Base-by-base conservation (phyloP, 2,888 invertebrate genomes). In the Dasypolia templi region DNA sequence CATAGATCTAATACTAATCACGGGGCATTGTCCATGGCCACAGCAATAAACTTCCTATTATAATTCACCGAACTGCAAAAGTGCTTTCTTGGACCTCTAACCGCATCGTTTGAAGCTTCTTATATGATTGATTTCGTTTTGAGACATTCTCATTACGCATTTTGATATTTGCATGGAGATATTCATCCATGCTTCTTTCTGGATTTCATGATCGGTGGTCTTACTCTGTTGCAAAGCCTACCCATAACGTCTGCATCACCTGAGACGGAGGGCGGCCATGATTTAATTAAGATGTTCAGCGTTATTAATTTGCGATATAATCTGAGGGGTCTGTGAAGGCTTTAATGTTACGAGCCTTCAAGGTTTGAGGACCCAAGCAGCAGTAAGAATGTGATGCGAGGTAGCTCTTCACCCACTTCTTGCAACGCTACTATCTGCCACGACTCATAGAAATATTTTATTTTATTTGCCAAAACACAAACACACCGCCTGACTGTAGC, bases 41-140 rank as follows among this genome's bases (percentile, higher is more conserved):
- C 26, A 39, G 1, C 19, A 22, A 19, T 0, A 17, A 42, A 63
- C 35, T 79, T 66, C 62, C 70, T 70, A 22, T 58, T 56, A 39
- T 6, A 53, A 42, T 66, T 77, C 56, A 53, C 22, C 29, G 56
- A 77, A 70, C 26, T n/a, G 35, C 56, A 58, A 70, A 80, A 35
- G 1, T 63, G 49, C 55, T 76, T 79, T 61, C 77, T 56, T 53
- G 29, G 56, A 69, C 39, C 29, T 56, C 5, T 65, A 46, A 76
- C 58, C 64, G 19, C 59, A 51, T 51, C 29, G 7, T 58, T 63
- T 39, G 17, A n/a, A 68, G 32, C 19, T 69, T 55, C 69, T 42
- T 58, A 17, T 51, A 51, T 11, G 26, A 62, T 19, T 62, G 26
- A 44, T 44, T 63, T 44, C 2, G 22, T 22, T 46, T 63, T 29